phyloP scores from a whole-genome alignment of 1,140 invertebrate genomes.

The Polyergus mexicanus region DNA sequence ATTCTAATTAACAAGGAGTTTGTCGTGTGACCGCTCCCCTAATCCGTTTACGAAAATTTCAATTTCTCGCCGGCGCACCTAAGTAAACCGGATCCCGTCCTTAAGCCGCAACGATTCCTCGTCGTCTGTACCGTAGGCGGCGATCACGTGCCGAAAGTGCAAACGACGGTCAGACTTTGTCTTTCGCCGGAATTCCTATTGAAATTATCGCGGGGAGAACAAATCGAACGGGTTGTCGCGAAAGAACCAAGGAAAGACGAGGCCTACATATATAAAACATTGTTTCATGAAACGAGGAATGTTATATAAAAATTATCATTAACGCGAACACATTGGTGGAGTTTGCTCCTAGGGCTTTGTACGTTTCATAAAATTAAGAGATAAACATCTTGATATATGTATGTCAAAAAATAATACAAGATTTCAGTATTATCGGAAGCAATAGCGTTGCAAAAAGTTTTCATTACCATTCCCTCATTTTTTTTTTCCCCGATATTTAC shows the following conservation, averaged over 20 bases:
- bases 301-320: not conserved
- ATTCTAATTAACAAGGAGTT: conserved; percentile 85
- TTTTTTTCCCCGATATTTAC: not conserved
- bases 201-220: conserved; percentile 41
- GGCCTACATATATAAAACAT: too few species aligned
- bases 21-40: conserved; percentile 79
- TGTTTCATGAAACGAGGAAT: not conserved
- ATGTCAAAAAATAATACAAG: not conserved
- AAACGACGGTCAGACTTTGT: conserved; percentile 81
- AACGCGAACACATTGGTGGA: not conserved
- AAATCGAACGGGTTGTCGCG: conserved; percentile 30
- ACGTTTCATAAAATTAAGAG: not conserved
- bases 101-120: conserved; percentile 64
- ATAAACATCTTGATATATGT: not conserved
- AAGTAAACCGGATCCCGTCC: conserved; percentile 80
- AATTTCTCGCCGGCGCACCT: conserved; percentile 84
- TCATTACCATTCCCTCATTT: not conserved
- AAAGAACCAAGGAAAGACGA: not conserved
- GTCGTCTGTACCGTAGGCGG: conserved; percentile 55
- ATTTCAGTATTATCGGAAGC: not conserved
- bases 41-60: conserved; percentile 86
- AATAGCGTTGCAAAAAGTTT: not conserved
- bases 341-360: not conserved
- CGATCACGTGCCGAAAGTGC: conserved; percentile 74
- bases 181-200: conserved; percentile 71